Evolutionary conservation across 2,888 invertebrate genomes (phyloP).

Genomic region (Amphipoea lucens): DNA sequence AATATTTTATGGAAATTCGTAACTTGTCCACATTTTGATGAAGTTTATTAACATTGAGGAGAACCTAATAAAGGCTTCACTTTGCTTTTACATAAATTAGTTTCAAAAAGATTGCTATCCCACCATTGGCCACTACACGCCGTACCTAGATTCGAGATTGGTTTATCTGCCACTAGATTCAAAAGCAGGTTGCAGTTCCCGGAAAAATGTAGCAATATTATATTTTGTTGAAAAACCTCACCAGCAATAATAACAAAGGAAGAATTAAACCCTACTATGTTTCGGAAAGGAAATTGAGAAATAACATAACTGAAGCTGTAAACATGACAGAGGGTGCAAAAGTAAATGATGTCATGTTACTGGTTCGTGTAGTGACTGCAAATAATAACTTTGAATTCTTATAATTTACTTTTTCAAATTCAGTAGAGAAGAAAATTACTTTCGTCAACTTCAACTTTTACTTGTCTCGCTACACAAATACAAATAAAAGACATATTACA

Average conservation of each 20-base stretch:
- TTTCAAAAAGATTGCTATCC: background rate
- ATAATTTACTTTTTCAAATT: background rate
- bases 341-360: background rate
- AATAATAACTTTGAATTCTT: conserved; percentile 1
- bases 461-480: conserved; percentile 5
- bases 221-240: background rate
- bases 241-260: background rate
- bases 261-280: background rate
- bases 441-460: background rate
- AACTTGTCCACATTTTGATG: conserved; percentile 9
- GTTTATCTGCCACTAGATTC: background rate
- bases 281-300: background rate
- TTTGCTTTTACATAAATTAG: background rate
- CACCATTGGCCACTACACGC: background rate
- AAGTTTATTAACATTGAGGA: conserved; percentile 3
- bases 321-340: background rate
- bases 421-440: background rate
- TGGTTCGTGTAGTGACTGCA: background rate
- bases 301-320: background rate
- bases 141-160: background rate
- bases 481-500: conserved; percentile 4
- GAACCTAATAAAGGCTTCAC: background rate
- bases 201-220: background rate
- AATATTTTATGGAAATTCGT: conserved; percentile 31
- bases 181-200: background rate